A percentile compares a stretch with the other conserved stretches of the same genome.
phyloP scores from a whole-genome alignment of 2,888 invertebrate genomes.

The Polydrusus pterygomalis region DNA sequence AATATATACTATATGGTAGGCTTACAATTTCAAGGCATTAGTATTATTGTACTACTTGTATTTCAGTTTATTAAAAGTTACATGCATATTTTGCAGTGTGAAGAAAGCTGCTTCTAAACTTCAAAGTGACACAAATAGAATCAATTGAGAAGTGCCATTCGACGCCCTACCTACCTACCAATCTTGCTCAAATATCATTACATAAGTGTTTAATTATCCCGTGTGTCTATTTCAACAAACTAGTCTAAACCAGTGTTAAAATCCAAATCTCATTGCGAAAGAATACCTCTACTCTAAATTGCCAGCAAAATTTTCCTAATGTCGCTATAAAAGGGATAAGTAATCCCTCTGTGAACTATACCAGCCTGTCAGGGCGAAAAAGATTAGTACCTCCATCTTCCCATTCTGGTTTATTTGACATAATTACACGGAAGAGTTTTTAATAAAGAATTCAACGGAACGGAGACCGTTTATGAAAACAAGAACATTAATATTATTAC shows the following conservation, averaged over 20 bases:
- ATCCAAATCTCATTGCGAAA: background rate
- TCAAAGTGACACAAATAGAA: no score
- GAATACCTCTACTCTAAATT: background rate
- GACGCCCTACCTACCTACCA: no score
- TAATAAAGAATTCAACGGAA: conserved; percentile 5
- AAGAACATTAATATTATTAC: background rate
- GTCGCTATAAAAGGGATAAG: background rate
- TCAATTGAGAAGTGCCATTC: no score
- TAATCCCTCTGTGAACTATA: conserved; percentile 5
- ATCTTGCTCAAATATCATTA: no score
- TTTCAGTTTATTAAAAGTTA: no score
- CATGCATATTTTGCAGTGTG: no score
- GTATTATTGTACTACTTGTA: no score
- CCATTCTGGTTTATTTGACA: conserved; percentile 2
- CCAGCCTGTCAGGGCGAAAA: conserved; percentile 1
- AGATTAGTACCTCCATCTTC: conserved; percentile 5
- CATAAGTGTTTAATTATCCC: no score
- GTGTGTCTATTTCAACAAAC: no score
- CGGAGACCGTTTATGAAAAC: background rate
- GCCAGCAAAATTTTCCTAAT: background rate
- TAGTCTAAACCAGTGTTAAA: background rate
- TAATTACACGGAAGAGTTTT: background rate
- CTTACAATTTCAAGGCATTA: no score
- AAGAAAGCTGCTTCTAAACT: no score
- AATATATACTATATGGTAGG: no score